Evolutionary conservation across 2,888 invertebrate genomes (phyloP).

Genomic region (Thymelicus acteon): DNA sequence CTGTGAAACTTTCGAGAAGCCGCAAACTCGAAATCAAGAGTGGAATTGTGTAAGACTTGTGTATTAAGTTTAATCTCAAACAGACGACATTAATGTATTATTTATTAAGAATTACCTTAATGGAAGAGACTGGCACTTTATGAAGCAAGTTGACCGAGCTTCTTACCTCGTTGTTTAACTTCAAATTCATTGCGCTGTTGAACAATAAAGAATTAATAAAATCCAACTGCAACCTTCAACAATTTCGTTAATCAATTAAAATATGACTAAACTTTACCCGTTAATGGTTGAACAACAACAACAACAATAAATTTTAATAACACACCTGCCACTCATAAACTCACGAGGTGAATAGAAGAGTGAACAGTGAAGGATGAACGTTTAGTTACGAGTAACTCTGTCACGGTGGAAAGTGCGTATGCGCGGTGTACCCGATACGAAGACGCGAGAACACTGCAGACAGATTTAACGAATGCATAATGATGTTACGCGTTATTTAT

Average conservation of each 20-base stretch:
- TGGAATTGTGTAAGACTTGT: constrained; percentile 26
- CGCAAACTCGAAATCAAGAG: constrained; percentile 26
- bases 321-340: constrained; percentile 65
- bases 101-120: constrained; percentile 62
- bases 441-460: constrained; percentile 66
- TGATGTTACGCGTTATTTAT: constrained; percentile 66
- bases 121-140: constrained; percentile 59
- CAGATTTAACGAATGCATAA: constrained; percentile 67
- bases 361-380: constrained; percentile 16
- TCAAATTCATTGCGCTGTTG: constrained; percentile 69
- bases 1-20: constrained; percentile 16
- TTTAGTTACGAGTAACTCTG: constrained; percentile 5
- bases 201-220: constrained; percentile 48
- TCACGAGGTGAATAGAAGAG: constrained; percentile 26
- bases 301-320: constrained; percentile 25
- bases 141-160: constrained; percentile 58
- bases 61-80: constrained; percentile 23
- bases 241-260: no score
- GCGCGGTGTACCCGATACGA: constrained; percentile 59
- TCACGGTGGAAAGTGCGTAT: constrained; percentile 49
- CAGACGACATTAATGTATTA: constrained; percentile 18
- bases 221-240: neutral
- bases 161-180: constrained; percentile 72
- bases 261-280: neutral
- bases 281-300: neutral